Percentiles rank a stretch among this genome's conserved stretches.
These are phyloP conservation scores for Pempheris klunzingeri DNA, from an alignment of 2,797 vertebrate genomes.

Conservation along the genomic window DNA sequence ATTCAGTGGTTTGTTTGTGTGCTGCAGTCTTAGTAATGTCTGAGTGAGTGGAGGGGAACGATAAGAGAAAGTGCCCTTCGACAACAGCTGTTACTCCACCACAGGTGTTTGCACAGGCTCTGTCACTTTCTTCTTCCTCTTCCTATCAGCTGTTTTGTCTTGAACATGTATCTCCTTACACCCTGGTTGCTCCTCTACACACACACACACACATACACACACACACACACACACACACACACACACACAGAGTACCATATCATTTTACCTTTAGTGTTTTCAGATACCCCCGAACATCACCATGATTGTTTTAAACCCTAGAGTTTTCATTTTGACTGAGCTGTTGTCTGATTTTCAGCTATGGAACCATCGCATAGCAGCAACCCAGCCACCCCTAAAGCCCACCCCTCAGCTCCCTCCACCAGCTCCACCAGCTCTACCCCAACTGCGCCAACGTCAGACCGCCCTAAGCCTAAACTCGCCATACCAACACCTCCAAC, in stretches of 20 bases:
- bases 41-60: not conserved
- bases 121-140: not conserved
- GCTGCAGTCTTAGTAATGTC: not conserved
- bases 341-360: constrained; percentile 58
- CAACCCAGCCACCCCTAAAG: constrained; percentile 39
- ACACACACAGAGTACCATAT: too few species aligned
- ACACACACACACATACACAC: too few species aligned
- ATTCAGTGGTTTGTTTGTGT: not conserved
- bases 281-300: not conserved
- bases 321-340: constrained; percentile 7
- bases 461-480: constrained; percentile 48
- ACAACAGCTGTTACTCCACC: constrained; percentile 34
- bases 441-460: constrained; percentile 32
- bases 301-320: not conserved
- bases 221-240: too few species aligned
- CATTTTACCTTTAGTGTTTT: not conserved
- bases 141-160: not conserved
- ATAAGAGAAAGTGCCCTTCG: constrained; percentile 5
- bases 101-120: constrained; percentile 4
- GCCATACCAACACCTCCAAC: constrained; percentile 56
- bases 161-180: not conserved
- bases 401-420: constrained; percentile 39
- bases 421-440: too few species aligned
- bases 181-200: not conserved
- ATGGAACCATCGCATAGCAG: constrained; percentile 71